Evolutionary conservation across 2,888 invertebrate species (phyloP).

Genomic region (Leptinotarsa haldemani): DNA sequence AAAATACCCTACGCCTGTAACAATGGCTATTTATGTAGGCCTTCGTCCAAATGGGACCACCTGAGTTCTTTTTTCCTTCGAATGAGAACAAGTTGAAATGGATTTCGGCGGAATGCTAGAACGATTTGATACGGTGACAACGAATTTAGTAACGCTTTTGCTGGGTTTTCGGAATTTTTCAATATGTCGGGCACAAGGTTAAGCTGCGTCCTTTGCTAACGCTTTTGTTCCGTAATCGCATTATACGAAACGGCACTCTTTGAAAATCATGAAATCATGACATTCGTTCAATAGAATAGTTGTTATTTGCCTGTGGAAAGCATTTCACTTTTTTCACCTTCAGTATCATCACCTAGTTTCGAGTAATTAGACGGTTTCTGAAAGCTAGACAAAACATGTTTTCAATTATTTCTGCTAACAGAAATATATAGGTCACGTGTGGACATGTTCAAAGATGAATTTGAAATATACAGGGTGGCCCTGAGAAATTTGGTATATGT

Average conservation of each 20-base stretch:
- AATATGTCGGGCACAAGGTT: constrained; percentile 33
- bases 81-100: constrained; percentile 37
- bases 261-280: constrained; percentile 1
- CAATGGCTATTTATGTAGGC: constrained; percentile 42
- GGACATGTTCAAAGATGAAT: too few species aligned
- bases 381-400: too few species aligned
- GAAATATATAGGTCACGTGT: too few species aligned
- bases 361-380: too few species aligned
- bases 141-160: constrained; percentile 39
- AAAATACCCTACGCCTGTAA: constrained; percentile 40
- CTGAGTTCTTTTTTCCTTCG: constrained; percentile 33
- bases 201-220: not conserved
- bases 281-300: not conserved
- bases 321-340: too few species aligned
- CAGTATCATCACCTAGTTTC: too few species aligned
- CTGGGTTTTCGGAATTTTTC: constrained; percentile 31
- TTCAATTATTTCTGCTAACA: too few species aligned
- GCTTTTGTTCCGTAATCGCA: constrained; percentile 6
- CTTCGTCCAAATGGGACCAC: constrained; percentile 39
- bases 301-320: too few species aligned
- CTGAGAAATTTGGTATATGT: too few species aligned
- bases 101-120: constrained; percentile 33
- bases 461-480: too few species aligned
- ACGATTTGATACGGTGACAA: constrained; percentile 44
- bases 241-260: constrained; percentile 5